A percentile compares a stretch with the other conserved stretches of the same genome.
Evolutionary conservation across 2,888 invertebrate species (phyloP).

Genomic region (Drosophila colorata): DNA sequence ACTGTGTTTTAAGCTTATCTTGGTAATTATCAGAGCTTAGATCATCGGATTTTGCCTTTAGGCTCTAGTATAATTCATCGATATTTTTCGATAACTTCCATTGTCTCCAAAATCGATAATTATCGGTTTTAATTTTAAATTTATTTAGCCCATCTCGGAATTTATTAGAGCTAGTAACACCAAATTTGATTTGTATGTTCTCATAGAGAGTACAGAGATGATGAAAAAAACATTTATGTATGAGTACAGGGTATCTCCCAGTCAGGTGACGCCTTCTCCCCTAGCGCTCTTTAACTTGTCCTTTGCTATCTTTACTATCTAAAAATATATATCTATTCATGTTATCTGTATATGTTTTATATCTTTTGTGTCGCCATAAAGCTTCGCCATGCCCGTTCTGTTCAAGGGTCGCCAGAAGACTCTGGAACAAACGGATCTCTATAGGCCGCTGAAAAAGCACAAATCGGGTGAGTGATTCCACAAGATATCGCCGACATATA

Average conservation of each 20-base stretch:
- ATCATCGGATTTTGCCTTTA: no score
- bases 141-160: no score
- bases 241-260: neutral
- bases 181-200: no score
- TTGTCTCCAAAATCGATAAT: no score
- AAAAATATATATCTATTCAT: neutral
- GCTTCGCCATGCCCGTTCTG: conserved; percentile 92
- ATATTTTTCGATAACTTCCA: no score
- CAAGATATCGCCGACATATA: neutral
- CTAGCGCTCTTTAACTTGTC: neutral
- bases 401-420: conserved; percentile 90
- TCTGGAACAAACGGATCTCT: conserved; percentile 90
- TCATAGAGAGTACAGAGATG: no score
- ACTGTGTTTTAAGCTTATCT: no score
- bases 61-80: no score
- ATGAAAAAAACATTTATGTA: no score
- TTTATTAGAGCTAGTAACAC: no score
- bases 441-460: conserved; percentile 89
- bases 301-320: neutral
- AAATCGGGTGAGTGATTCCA: conserved; percentile 86
- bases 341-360: neutral
- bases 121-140: no score
- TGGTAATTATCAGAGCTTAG: no score
- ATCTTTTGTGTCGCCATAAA: conserved; percentile 70
- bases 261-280: neutral